A percentile compares a stretch with the other conserved stretches of the same genome.
These are phyloP conservation scores for Ceyx cyanopectus DNA, from an alignment of 2,113 vertebrate species.

Conservation along the genomic window DNA sequence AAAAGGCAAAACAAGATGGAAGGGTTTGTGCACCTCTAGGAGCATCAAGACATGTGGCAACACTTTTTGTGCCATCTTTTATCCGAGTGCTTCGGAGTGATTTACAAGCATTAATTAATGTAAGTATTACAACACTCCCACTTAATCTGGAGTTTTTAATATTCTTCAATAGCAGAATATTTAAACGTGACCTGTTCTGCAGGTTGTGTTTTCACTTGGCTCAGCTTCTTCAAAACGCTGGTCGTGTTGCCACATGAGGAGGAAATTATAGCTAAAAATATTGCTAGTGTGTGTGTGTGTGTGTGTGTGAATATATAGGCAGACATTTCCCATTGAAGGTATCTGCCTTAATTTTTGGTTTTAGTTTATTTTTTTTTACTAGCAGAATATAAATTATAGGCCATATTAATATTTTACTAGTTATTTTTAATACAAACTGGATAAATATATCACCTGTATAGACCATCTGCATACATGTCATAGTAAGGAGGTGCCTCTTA, in stretches of 20 bases:
- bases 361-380: neutral
- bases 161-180: conserved; percentile 70
- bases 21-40: neutral
- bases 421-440: neutral
- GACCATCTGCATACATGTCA: neutral
- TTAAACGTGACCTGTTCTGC: conserved; percentile 74
- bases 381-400: neutral
- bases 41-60: conserved; percentile 59
- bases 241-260: conserved; percentile 62
- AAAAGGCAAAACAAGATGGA: neutral
- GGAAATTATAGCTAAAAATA: conserved; percentile 72
- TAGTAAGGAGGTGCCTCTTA: neutral
- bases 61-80: conserved; percentile 55
- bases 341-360: neutral
- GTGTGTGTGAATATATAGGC: neutral
- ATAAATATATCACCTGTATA: neutral
- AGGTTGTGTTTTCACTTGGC: conserved; percentile 69
- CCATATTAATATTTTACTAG: neutral
- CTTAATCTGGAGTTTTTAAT: conserved; percentile 73
- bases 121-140: conserved; percentile 64
- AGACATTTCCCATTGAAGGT: neutral
- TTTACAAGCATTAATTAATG: conserved; percentile 70
- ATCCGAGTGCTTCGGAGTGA: conserved; percentile 54
- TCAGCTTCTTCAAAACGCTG: conserved; percentile 56
- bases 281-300: neutral